These are phyloP conservation scores for Drosophila ohnishii DNA, from an alignment of 1,140 invertebrate genomes.

Conservation along the genomic window DNA sequence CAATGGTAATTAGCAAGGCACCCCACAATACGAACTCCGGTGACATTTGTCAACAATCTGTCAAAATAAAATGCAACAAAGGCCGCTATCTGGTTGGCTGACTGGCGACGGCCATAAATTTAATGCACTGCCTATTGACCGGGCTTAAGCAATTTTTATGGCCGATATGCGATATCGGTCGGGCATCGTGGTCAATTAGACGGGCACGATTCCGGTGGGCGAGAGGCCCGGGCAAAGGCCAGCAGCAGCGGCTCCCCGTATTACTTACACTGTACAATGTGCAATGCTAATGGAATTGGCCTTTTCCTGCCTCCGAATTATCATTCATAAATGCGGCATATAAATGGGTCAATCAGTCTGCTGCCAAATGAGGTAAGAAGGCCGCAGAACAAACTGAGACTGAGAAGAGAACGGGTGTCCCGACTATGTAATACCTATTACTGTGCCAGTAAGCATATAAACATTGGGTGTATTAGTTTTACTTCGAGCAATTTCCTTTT, in stretches of 20 bases:
- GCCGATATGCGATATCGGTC: constrained; percentile 63
- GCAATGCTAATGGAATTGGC: constrained; percentile 50
- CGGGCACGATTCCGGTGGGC: constrained; percentile 57
- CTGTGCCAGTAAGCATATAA: not conserved
- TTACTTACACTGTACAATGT: constrained; percentile 32
- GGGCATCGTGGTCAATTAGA: constrained; percentile 54
- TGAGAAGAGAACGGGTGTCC: not conserved
- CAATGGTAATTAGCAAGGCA: constrained; percentile 69
- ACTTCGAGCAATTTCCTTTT: not conserved
- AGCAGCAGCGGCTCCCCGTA: constrained; percentile 12
- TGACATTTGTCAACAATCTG: constrained; percentile 75
- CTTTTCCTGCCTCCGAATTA: constrained; percentile 44
- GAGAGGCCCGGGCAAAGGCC: constrained; percentile 29
- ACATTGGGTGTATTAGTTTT: not conserved
- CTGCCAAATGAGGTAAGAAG: constrained; percentile 57
- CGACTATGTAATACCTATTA: not conserved
- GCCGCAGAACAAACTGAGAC: constrained; percentile 12
- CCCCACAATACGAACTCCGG: constrained; percentile 40
- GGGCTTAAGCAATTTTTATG: constrained; percentile 38
- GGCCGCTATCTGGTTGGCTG: constrained; percentile 9
- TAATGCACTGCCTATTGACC: constrained; percentile 43
- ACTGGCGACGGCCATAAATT: constrained; percentile 50
- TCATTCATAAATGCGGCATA: constrained; percentile 54
- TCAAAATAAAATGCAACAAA: constrained; percentile 59
- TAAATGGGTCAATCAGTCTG: constrained; percentile 64